Evolutionary conservation across 2,113 vertebrate genomes (phyloP), one percentile per base, ranked within the genome.

Genomic region (Xiphophorus hellerii): DNA sequence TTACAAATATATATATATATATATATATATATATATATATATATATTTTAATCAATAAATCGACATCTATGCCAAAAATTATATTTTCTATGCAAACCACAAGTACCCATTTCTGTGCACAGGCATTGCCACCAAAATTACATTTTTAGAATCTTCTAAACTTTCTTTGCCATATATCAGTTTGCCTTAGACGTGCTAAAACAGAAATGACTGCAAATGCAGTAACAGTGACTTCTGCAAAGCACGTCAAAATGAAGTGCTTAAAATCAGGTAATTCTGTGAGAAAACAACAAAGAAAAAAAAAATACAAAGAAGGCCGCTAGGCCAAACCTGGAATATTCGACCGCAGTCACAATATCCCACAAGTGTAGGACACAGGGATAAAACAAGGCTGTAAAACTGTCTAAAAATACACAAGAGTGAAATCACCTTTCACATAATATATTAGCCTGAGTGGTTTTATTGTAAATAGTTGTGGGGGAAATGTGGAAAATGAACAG

Each of bases 401-500:
- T 0, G 2, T 77, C 73, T 84, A 84, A 87, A 87, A 84, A 85
- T 68, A 87, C 74, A 76, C 73, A 35, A 44, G 70, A 77, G 79
- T 77, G 81, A 87, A 88, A 87, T 87, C 74, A 80, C 83, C 67
- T 78, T 78, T 39, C 65, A 44, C 74, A 58, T 77, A 76, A 87
- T 84, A 76, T 80, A 88, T 73, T 64, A 76, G 39, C 12, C 80
- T 84, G 48, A 75, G 37, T 71, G 79, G 42, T 51, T 76, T 85
- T 82, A 77, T 77, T 76, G 62, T 83, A 77, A 86, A 85, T 54
- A 69, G 77, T 27, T 60, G 71, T 31, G 77, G 71, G 71, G 75
- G 72, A 88, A 82, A 80, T 88, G 70, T 81, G 76, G 81, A 76
- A 84, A 88, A 81, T 13, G 42, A 86, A 66, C 77, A 73, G 77